These are phyloP conservation scores for Helogale parvula DNA, from an alignment of 2,113 vertebrate species.

Conservation along the genomic window DNA sequence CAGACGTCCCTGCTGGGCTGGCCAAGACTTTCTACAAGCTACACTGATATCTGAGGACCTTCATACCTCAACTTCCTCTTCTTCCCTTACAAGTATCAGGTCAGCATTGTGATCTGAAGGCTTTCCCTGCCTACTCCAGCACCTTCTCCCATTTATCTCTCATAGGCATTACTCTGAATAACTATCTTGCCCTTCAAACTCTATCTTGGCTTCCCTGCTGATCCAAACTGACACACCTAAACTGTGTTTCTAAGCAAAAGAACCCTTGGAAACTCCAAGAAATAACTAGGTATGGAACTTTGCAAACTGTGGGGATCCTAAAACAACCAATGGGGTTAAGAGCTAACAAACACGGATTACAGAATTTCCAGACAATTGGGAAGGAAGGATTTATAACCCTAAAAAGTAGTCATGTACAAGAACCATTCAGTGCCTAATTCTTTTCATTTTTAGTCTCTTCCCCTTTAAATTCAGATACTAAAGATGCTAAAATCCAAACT, in stretches of 20 bases:
- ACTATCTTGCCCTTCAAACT: neutral
- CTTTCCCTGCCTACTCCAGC: neutral
- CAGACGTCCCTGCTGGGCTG: neutral
- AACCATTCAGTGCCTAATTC: neutral
- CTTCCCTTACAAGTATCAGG: neutral
- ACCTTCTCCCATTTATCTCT: neutral
- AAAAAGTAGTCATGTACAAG: neutral
- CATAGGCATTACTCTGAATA: neutral
- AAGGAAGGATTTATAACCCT: neutral
- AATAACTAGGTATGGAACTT: neutral
- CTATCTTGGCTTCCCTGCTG: conserved; percentile 3
- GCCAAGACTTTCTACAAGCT: neutral
- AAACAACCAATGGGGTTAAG: conserved; percentile 3
- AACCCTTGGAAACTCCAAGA: neutral
- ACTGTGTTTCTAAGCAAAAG: conserved; percentile 2
- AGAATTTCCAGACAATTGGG: neutral
- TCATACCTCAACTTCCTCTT: neutral
- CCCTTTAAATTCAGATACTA: neutral
- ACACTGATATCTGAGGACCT: neutral
- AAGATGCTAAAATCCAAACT: conserved; percentile 31
- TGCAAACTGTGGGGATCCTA: neutral
- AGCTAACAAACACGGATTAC: neutral
- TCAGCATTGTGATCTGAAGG: neutral
- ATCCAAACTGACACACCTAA: neutral
- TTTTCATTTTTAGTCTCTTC: neutral